These are phyloP conservation scores for Vollenhovia emeryi DNA, from an alignment of 1,140 invertebrate species.

Conservation along the genomic window DNA sequence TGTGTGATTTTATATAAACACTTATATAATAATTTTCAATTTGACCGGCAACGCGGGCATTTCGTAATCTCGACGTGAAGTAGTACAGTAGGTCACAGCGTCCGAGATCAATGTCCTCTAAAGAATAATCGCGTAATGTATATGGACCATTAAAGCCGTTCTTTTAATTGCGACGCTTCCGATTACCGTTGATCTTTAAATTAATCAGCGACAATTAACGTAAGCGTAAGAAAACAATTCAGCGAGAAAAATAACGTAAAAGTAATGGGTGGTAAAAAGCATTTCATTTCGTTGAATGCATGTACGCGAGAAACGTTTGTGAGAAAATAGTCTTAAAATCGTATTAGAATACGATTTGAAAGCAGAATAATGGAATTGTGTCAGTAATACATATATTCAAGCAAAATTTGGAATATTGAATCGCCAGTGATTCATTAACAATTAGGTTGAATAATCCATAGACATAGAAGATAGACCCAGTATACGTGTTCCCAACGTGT, in stretches of 20 bases:
- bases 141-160: not conserved
- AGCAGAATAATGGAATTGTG: not conserved
- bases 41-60: not conserved
- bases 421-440: too few species aligned
- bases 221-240: not conserved
- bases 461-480: too few species aligned
- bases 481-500: too few species aligned
- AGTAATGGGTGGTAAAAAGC: not conserved
- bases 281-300: not conserved
- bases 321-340: not conserved
- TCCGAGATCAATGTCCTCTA: not conserved
- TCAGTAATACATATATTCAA: not conserved
- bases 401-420: too few species aligned
- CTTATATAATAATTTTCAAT: not conserved
- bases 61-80: not conserved
- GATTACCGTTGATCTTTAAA: not conserved
- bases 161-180: not conserved
- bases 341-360: not conserved
- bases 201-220: not conserved
- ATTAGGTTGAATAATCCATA: too few species aligned
- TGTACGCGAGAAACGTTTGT: not conserved
- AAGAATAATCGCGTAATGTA: not conserved
- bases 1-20: not conserved
- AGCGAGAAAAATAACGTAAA: not conserved
- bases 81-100: not conserved